phyloP scores from a whole-genome alignment of 2,797 vertebrate species.

The Lates japonicus region DNA sequence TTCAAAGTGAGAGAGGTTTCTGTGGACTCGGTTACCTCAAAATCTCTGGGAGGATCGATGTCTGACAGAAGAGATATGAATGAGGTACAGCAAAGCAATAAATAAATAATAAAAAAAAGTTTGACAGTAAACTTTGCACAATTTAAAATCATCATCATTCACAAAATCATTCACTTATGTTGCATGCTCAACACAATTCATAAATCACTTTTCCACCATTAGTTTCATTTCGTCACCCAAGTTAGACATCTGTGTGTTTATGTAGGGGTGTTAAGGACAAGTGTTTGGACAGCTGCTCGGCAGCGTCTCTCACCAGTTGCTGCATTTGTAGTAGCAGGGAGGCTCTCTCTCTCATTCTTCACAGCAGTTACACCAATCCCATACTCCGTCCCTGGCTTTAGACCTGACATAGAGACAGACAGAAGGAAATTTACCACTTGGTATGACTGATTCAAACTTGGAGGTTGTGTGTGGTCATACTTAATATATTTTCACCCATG shows the following conservation, averaged over 20 bases:
- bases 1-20: constrained; percentile 88
- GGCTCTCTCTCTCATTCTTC: constrained; percentile 92
- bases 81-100: not conserved
- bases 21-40: constrained; percentile 82
- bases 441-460: not conserved
- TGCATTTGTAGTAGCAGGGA: constrained; percentile 92
- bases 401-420: constrained; percentile 76
- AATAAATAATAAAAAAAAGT: not conserved
- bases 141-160: not conserved
- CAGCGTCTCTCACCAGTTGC: constrained; percentile 90
- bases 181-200: not conserved
- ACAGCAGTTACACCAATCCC: constrained; percentile 94
- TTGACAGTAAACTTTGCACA: not conserved
- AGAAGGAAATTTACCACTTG: not conserved
- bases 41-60: constrained; percentile 90
- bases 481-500: not conserved
- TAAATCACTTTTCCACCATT: constrained; percentile 26
- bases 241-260: constrained; percentile 18
- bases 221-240: constrained; percentile 28
- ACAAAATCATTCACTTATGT: not conserved
- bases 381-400: constrained; percentile 95
- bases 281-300: constrained; percentile 54
- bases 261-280: constrained; percentile 12
- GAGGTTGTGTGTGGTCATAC: not conserved
- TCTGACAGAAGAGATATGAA: constrained; percentile 78